These are phyloP conservation scores for Ondatra zibethicus DNA, from an alignment of 2,113 vertebrate genomes.

Conservation along the genomic window DNA sequence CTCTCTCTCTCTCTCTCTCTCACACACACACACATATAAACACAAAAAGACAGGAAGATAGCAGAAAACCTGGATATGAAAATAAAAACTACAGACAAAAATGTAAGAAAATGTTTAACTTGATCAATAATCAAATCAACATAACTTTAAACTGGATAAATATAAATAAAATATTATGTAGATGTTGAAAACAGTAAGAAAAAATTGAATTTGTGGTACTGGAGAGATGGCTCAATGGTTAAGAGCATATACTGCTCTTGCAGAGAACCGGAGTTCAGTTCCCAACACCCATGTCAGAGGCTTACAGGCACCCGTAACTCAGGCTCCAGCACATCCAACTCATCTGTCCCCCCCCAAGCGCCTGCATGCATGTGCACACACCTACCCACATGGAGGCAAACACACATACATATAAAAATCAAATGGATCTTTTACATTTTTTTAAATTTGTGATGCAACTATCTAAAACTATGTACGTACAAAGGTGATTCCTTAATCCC, in stretches of 20 bases:
- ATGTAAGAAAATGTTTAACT: neutral
- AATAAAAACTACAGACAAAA: conserved; percentile 33
- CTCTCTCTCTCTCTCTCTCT: neutral
- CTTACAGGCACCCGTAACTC: neutral
- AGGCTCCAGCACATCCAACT: neutral
- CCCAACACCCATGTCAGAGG: neutral
- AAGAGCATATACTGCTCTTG: neutral
- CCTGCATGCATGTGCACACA: neutral
- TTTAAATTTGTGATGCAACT: neutral
- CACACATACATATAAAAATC: neutral
- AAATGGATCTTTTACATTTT: neutral
- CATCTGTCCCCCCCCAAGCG: neutral
- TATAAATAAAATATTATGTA: neutral
- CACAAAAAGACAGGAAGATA: neutral
- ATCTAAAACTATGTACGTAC: too few species aligned
- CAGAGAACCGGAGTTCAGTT: neutral
- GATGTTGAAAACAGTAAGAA: neutral
- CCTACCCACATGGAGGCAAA: neutral
- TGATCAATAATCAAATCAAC: conserved; percentile 29
- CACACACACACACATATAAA: neutral
- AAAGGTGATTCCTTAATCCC: neutral
- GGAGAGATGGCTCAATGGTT: neutral
- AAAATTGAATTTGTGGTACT: neutral
- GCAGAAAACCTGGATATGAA: neutral
- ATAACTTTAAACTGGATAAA: conserved; percentile 41